Evolutionary conservation across 2,113 vertebrate genomes (phyloP).

Genomic region (Crocuta crocuta): DNA sequence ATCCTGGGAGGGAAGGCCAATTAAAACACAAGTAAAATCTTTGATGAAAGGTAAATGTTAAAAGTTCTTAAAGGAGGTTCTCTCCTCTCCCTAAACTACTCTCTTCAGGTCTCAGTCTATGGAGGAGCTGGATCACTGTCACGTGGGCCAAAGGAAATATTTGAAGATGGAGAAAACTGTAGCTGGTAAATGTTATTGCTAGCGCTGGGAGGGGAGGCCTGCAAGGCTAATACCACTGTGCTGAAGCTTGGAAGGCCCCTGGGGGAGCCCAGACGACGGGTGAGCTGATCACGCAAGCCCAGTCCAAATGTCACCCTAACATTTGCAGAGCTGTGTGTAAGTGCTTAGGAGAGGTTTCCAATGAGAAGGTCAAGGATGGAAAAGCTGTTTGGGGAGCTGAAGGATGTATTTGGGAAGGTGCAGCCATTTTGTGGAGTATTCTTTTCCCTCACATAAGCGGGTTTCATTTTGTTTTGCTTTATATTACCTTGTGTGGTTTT

Average conservation of each 20-base stretch:
- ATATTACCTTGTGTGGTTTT: not conserved
- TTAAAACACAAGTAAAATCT: conserved; percentile 71
- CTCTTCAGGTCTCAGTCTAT: not conserved
- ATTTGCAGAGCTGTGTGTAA: conserved; percentile 86
- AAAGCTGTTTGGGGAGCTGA: conserved; percentile 71
- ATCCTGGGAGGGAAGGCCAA: conserved; percentile 29
- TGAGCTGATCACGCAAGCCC: conserved; percentile 63
- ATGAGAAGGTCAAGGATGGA: conserved; percentile 73
- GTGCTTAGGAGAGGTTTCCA: conserved; percentile 78
- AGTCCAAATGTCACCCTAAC: conserved; percentile 89
- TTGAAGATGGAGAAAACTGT: conserved; percentile 86
- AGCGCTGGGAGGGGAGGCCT: conserved; percentile 77
- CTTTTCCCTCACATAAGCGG: not conserved
- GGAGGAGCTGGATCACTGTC: not conserved
- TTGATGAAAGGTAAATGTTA: conserved; percentile 81
- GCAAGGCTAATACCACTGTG: conserved; percentile 52
- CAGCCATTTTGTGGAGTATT: not conserved
- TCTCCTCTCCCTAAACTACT: conserved; percentile 16
- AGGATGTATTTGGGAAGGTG: not conserved
- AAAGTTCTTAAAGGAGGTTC: conserved; percentile 53
- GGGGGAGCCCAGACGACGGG: conserved; percentile 63
- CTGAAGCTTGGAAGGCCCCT: conserved; percentile 69
- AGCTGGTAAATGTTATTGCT: conserved; percentile 88
- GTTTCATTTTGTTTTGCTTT: conserved; percentile 50
- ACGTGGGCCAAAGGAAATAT: conserved; percentile 80